These are phyloP conservation scores for Gymnogyps californianus DNA, from an alignment of 2,113 vertebrate species.

Conservation along the genomic window DNA sequence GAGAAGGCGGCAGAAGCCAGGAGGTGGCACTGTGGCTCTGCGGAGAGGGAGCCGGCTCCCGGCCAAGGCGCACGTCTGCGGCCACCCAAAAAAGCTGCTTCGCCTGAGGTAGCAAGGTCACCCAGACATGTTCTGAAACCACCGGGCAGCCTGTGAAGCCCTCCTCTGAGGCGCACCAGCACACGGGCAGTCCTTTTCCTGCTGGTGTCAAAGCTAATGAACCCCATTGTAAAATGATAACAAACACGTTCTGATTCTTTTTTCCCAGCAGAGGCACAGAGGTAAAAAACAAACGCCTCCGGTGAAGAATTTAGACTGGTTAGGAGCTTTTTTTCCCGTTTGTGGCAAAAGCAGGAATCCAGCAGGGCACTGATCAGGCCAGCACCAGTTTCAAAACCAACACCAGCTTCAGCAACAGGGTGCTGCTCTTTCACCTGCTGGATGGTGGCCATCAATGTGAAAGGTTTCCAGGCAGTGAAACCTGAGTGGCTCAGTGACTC, in stretches of 20 bases:
- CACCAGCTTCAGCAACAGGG: background rate
- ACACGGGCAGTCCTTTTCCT: accelerated
- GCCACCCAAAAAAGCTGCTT: too few species aligned
- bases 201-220: background rate
- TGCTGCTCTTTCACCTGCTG: background rate
- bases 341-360: background rate
- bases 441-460: background rate
- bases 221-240: accelerated
- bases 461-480: background rate
- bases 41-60: too few species aligned
- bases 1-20: background rate
- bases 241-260: background rate
- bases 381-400: background rate
- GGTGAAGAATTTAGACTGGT: background rate
- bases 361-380: background rate
- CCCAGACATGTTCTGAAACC: accelerated
- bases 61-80: too few species aligned
- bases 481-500: background rate
- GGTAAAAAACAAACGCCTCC: background rate
- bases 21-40: constrained; percentile 22
- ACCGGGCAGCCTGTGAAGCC: background rate
- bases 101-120: accelerated
- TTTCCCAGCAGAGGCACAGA: background rate
- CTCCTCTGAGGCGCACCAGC: background rate
- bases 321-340: background rate